Evolutionary conservation across 2,888 invertebrate genomes (phyloP), one percentile per base, ranked within the genome.

Genomic region (Drosophila recens): DNA sequence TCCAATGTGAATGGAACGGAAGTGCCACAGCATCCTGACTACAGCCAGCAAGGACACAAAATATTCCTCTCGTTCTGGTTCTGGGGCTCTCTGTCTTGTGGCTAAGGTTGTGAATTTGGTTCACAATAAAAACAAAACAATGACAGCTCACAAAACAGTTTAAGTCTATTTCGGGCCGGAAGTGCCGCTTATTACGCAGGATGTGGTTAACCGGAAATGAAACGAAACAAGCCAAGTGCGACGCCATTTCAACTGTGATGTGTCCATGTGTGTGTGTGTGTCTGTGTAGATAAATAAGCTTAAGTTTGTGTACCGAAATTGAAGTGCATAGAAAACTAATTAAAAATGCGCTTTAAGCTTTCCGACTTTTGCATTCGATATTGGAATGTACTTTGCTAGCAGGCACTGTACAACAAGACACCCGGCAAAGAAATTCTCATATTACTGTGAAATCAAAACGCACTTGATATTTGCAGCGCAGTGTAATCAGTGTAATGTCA

Each of bases 131-230:
- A 87, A 88, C 82, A 79, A 76, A 65, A 88, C 79, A 81, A 87
- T 84, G 82, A 58, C 67, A 73, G 67, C 65, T 63, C 43, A 68
- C 82, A 71, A 86, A 84, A 90, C 89, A 87, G 84, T 80, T 90
- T 77, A 90, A 89, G 90, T 67, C 89, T 71, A 75, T 71, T 86
- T 89, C 42, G 68, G 69, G 57, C 70, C 77, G 84, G 84, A 85
- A 87, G 89, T 82, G 87, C 67, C 87, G 90, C 89, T 85, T 85
- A 85, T 85, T 90, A 85, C 90, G 84, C 90, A 86, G 84, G 84
- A 90, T 85, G 84, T 87, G 89, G 84, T 90, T 85, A 90, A 86
- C 90, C 84, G 84, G 84, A 85, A 85, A 90, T 90, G 84, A 90
- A 85, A 86, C 90, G 80, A 90, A 90, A 62, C 83, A 90, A 90